Conservation (phyloP, 2,888 invertebrate species). For the Drosophila mimica region DNA sequence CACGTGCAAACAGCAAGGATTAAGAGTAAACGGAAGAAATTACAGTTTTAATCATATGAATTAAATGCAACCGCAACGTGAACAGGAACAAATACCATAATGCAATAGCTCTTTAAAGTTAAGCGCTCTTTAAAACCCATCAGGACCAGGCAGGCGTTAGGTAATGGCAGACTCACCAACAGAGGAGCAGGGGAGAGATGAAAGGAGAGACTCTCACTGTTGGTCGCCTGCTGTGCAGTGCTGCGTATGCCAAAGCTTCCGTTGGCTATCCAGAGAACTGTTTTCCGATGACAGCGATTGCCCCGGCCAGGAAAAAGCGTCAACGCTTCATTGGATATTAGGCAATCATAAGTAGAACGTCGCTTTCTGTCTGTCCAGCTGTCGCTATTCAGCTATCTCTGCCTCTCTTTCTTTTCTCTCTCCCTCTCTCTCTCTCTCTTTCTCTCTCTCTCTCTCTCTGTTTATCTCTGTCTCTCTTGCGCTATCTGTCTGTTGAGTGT, state of each 20-base stretch:
- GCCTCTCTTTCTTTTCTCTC: background rate
- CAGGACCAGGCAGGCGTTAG: conserved; percentile 5
- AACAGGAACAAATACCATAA: conserved; percentile 10
- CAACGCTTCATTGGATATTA: conserved; percentile 68
- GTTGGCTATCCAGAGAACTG: conserved; percentile 50
- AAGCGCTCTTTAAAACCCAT: conserved; percentile 37
- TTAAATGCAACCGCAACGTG: conserved; percentile 42
- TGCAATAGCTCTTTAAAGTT: conserved; percentile 37
- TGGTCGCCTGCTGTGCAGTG: conserved; percentile 33
- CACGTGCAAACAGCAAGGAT: conserved; percentile 40
- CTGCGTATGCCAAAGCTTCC: conserved; percentile 51
- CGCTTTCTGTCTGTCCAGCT: conserved; percentile 12
- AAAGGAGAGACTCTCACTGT: background rate
- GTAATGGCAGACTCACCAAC: background rate
- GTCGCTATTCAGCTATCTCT: background rate
- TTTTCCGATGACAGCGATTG: conserved; percentile 60
- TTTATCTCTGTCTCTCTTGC: background rate
- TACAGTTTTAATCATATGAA: conserved; percentile 58
- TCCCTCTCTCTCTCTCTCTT: background rate
- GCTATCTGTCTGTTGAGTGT: conserved; percentile 21
- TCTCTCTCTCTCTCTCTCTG: background rate
- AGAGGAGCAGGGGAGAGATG: background rate
- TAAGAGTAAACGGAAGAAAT: conserved; percentile 55
- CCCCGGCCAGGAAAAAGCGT: conserved; percentile 36
- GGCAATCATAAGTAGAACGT: conserved; percentile 61